These are phyloP conservation scores for Trissolcus japonicus DNA, from an alignment of 2,888 invertebrate genomes.

Conservation along the genomic window DNA sequence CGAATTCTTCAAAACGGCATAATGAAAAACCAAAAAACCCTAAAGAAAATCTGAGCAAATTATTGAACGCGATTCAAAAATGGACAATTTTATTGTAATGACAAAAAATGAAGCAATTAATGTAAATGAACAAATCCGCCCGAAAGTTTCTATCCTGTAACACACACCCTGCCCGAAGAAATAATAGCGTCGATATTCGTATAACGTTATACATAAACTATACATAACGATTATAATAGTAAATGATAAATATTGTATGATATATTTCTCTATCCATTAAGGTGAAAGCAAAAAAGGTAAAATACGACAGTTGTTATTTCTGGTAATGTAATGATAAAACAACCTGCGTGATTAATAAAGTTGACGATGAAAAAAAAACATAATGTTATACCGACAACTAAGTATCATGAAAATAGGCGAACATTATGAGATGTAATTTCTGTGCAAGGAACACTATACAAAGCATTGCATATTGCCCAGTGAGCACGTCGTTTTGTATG, in stretches of 20 bases:
- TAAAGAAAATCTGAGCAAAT: background rate
- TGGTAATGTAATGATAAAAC: slow-evolving; percentile 63
- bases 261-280: slow-evolving; percentile 76
- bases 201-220: slow-evolving; percentile 75
- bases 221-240: slow-evolving; percentile 76
- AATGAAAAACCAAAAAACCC: background rate
- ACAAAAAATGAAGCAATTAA: slow-evolving; percentile 8
- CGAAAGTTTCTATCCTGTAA: slow-evolving; percentile 58
- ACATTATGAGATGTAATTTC: slow-evolving; percentile 54
- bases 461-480: slow-evolving; percentile 76
- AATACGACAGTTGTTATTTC: slow-evolving; percentile 73
- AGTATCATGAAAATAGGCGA: slow-evolving; percentile 49
- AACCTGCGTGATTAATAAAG: slow-evolving; percentile 42
- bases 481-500: slow-evolving; percentile 84
- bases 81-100: background rate
- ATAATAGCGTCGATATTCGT: slow-evolving; percentile 76
- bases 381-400: slow-evolving; percentile 53
- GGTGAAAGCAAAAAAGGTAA: slow-evolving; percentile 63
- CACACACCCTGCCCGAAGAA: slow-evolving; percentile 64
- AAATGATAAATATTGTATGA: slow-evolving; percentile 76
- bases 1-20: slow-evolving; percentile 21
- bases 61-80: slow-evolving; percentile 4
- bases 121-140: slow-evolving; percentile 55
- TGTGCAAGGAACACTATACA: slow-evolving; percentile 65
- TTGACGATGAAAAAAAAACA: slow-evolving; percentile 58